These are phyloP conservation scores for Steinernema khuongi DNA, from an alignment of 1,140 invertebrate genomes.

Conservation along the genomic window DNA sequence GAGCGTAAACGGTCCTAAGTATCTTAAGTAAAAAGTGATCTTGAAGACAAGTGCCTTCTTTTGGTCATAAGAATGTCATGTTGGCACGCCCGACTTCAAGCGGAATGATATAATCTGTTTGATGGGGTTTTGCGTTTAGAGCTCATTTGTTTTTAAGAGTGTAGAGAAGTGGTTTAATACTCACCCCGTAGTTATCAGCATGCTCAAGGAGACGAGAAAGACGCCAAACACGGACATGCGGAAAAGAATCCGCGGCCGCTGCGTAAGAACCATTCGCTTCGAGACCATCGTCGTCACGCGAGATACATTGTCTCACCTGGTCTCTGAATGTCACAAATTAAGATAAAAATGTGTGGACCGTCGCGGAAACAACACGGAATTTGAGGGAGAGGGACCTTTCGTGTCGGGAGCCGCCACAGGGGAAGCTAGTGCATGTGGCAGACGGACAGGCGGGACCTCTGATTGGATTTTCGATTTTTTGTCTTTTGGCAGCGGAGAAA, in stretches of 20 bases:
- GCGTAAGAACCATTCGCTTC: not conserved
- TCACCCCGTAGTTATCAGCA: slow-evolving; percentile 9
- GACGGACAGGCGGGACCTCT: not conserved
- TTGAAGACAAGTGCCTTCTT: too few relatives aligned
- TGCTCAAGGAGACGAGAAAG: not conserved
- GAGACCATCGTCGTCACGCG: not conserved
- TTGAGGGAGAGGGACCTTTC: not conserved
- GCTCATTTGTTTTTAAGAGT: not conserved
- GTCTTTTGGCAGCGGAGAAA: not conserved
- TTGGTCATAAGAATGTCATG: too few relatives aligned
- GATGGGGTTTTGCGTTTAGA: not conserved
- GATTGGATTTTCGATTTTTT: slow-evolving; percentile 17
- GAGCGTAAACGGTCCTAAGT: too few relatives aligned
- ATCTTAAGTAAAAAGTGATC: too few relatives aligned
- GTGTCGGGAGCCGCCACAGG: not conserved
- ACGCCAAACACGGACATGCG: slow-evolving; percentile 8
- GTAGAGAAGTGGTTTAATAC: not conserved
- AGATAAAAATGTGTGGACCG: not conserved
- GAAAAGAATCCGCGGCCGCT: not conserved
- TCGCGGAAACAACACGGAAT: too few relatives aligned
- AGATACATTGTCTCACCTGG: not conserved
- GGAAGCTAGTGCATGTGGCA: not conserved
- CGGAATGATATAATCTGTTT: not conserved
- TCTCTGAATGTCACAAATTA: not conserved
- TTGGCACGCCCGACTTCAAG: too few relatives aligned